phyloP scores from a whole-genome alignment of 2,888 invertebrate genomes.

The Dryomyza anilis region DNA sequence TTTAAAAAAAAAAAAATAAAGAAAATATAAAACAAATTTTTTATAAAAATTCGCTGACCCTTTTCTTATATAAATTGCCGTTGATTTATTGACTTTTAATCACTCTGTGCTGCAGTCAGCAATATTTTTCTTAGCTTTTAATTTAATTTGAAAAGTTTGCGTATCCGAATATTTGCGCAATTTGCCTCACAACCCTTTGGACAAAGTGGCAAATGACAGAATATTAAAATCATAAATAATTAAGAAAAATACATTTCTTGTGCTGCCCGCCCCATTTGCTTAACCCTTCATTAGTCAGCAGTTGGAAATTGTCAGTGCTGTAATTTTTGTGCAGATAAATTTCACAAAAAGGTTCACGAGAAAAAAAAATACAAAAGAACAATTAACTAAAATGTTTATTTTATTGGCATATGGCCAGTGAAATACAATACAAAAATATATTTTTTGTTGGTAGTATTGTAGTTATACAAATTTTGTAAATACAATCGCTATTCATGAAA shows the following conservation, averaged over 20 bases:
- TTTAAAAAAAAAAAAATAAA: not conserved
- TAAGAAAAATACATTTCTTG: not conserved
- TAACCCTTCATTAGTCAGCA: constrained; percentile 21
- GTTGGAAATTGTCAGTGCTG: not conserved
- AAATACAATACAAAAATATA: not conserved
- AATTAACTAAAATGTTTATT: constrained; percentile 19
- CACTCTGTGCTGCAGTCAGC: constrained; percentile 7
- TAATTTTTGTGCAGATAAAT: not conserved
- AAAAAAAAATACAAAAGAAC: constrained; percentile 8
- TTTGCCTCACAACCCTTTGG: constrained; percentile 4
- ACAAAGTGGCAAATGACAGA: not conserved
- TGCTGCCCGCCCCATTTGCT: not conserved
- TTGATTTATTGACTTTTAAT: constrained; percentile 30
- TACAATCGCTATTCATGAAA: too few relatives aligned
- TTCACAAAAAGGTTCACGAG: constrained; percentile 6
- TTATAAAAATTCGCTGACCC: not conserved
- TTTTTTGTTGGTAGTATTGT: not conserved
- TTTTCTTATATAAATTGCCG: not conserved
- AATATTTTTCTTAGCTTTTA: constrained; percentile 19
- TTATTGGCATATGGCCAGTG: not conserved
- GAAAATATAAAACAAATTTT: not conserved
- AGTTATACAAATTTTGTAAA: not conserved
- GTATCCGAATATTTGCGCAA: too few relatives aligned
- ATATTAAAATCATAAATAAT: constrained; percentile 23
- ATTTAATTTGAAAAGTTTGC: constrained; percentile 30